Evolutionary conservation across 2,113 vertebrate genomes (phyloP), one percentile per base, ranked within the genome.

Genomic region (Carassius auratus): DNA sequence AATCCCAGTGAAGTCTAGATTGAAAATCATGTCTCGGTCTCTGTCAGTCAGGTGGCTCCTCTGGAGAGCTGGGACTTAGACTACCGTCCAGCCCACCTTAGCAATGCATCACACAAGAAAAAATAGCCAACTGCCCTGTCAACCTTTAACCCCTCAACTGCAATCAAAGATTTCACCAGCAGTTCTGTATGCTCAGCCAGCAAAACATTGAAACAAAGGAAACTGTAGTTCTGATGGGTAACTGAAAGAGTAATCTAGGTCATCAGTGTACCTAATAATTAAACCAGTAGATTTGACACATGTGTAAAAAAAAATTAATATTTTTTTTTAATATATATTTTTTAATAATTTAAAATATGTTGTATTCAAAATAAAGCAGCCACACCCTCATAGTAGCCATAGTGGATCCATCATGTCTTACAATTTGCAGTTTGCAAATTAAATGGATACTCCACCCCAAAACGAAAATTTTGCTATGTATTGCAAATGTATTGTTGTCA

Each of bases 11-110:
- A 89, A 91, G 90, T 91, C 89, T 91, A 45, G 88, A 86, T 89
- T 88, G 89, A 91, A 87, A 92, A 92, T 92, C 89, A 92, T 84
- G 77, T 3, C 2, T 69, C 30, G 73, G 84, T 79, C 17, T 66
- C 85, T 86, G 89, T 89, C 91, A 86, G 84, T 91, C 89, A 81
- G 77, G 64, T 38, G 75, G 77, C 75, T 75, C 88, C 88, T 88
- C 84, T 91, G 73, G 85, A 80, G 81, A 80, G 84, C 88, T 89
- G 89, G 87, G 90, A 83, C 83, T 83, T 84, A 73, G 86, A 73
- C 69, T 73, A 19, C 9, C 2, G 17, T 45, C 36, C 10, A 45
- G 38, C 38, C 69, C 69, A 73, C 9, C 36, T 74, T 36, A 45
- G 21, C 69, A 74, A 2, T 10, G 19, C 33, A 69, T 3, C 30